Evolutionary conservation across 1,140 invertebrate species (phyloP), one percentile per base, ranked within the genome.

Genomic region (Drosophila seguyi): DNA sequence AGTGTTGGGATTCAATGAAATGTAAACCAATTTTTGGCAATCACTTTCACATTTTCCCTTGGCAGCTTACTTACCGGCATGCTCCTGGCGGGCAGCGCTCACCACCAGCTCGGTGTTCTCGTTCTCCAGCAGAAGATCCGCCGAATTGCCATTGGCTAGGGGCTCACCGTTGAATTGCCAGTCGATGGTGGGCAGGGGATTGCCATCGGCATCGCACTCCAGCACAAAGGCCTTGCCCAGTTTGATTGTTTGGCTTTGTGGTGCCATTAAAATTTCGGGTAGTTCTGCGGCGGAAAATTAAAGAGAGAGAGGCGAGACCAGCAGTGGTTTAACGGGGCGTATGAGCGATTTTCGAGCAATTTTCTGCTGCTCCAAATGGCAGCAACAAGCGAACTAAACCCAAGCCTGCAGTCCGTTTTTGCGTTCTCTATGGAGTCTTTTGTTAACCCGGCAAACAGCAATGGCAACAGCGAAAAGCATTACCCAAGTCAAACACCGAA

Each of bases 181-280:
- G 8, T 94, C 94, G 5, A 96, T 94, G 6, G 93, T 91, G 1
- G 96, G 95, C 55, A 92, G 79, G 1, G 97, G 97, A 16, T 94
- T 93, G 31, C 96, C 97, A 48, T 95, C 94, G 16, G 95, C 96
- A 42, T 94, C 94, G 92, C 97, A 98, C 25, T 94, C 93, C 47
- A 98, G 94, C 45, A 91, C 81, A 6, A 96, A 95, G 53, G 94
- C 93, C 36, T 94, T 94, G 6, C 97, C 97, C 68, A 95, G 91
- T 68, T 94, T 93, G 18, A 96, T 94, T 59, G 94, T 94, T 83
- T 94, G 82, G 75, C 95, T 95, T 84, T 95, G 95, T 44, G 95
- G 95, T 47, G 95, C 94, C 36, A 94, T 93, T 29, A 95, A 94
- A 85, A 97, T 96, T 22, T 94, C 93, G 20, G 97, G 97, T 11